Evolutionary conservation across 2,113 vertebrate species (phyloP), one percentile per base, ranked within the genome.

Genomic region (Chroicocephalus ridibundus): DNA sequence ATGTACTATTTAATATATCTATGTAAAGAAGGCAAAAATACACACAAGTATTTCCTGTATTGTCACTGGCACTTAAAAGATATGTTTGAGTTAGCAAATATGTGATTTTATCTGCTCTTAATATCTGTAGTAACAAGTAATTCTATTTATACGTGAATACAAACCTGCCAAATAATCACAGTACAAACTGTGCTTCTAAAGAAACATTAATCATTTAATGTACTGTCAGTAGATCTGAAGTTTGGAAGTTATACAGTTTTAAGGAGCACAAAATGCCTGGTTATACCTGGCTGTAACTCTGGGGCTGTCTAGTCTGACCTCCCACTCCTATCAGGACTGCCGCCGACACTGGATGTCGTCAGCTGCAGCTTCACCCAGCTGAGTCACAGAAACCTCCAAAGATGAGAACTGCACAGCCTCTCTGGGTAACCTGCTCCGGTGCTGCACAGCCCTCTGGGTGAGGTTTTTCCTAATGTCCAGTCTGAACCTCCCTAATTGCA

Each of bases 321-420:
- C 65, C 54, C 38, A 58, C 58, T 86, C 42, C 3, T 13, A 54
- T 10, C 51, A 61, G 47, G 46, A 42, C 40, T n/a, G 42, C n/a
- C 1, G 1, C 29, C 64, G 71, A n/a, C 46, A n/a, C 17, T 68
- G 40, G 32, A 38, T 51, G 32, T 29, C 0, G 0, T 51, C 70
- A 82, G 47, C 24, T 1, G 9, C 40, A 77, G 38, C 38, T 88
- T 25, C 26, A 18, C 66, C 32, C 14, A 17, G 9, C 27, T 65
- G 54, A 79, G 49, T 47, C 44, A 29, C 57, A 29, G 40, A 71
- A 66, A 61, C 11, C 44, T 55, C 75, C 11, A 10, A 19, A 66
- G 75, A 54, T 15, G 9, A 69, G 57, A 80, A 75, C 24, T 46
- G 72, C 26, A 49, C 15, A 49, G 52, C 14, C 27, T 47, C 27